Base-by-base conservation (phyloP, 2,113 vertebrate genomes). In the Menidia beryllina region DNA sequence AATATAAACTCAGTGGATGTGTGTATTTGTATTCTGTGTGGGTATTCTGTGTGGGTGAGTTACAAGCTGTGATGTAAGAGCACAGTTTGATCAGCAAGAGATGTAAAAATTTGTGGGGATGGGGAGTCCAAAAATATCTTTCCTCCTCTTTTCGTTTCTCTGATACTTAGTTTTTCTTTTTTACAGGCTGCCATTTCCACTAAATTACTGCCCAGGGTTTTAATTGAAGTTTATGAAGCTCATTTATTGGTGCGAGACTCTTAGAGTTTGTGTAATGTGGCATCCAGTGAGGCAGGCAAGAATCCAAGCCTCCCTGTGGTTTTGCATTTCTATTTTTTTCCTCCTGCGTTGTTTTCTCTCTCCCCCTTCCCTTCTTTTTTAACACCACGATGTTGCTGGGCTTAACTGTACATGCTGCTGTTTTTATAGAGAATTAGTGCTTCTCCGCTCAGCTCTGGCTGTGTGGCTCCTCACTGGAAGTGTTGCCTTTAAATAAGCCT, bases 181-280 rank as follows among this genome's bases (percentile, higher is more conserved):
- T 94, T 90, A 91, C 88, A 89, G 83, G 78, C 87, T 89, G 80
- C 86, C 83, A 92, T 93, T 93, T 94, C 91, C 93, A 91, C 91
- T 86, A 93, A 93, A 94, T 94, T 93, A 94, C 92, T 91, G 91
- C 92, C 90, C 89, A 91, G 87, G 91, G 93, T 93, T 93, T 94
- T 94, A 94, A 94, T 94, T 93, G 92, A 86, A 90, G 84, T 94
- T 94, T 94, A 93, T 89, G 83, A 88, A 91, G 90, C 86, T 82
- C 80, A 86, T 91, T 93, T 93, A 93, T 90, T 90, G 88, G 89
- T 77, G 43, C 45, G 23, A 69, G 73, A 83, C 86, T 86, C 75
- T 83, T 84, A 85, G 85, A 83, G 89, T 87, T 86, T 88, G 90
- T 91, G 85, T 91, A 88, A 88, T 88, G 83, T 86, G 87, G 88